These are phyloP conservation scores for Scotopteryx bipunctaria DNA, from an alignment of 2,888 invertebrate genomes.

Conservation along the genomic window DNA sequence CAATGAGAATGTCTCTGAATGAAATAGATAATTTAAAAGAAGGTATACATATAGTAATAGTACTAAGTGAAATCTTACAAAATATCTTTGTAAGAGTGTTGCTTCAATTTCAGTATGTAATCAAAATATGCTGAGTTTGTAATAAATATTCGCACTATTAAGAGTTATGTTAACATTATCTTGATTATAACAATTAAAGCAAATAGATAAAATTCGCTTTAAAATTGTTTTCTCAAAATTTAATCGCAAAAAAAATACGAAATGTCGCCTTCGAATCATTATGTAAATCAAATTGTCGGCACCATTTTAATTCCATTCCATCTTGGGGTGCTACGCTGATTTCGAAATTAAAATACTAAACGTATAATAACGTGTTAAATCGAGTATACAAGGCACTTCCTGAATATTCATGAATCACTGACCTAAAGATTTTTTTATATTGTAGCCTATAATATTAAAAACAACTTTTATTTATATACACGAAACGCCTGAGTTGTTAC, in stretches of 20 bases:
- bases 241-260: slow-evolving; percentile 6
- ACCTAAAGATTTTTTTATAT: slow-evolving; percentile 40
- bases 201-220: neutral
- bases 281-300: slow-evolving; percentile 27
- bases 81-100: too few species aligned
- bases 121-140: too few species aligned
- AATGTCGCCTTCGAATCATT: slow-evolving; percentile 18
- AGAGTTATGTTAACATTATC: too few species aligned
- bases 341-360: slow-evolving; percentile 67
- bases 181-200: too few species aligned
- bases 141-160: too few species aligned
- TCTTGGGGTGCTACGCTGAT: slow-evolving; percentile 27
- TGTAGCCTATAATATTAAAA: too few species aligned
- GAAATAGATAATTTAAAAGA: neutral
- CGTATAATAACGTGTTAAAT: slow-evolving; percentile 68
- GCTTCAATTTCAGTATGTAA: too few species aligned
- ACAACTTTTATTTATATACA: too few species aligned
- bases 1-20: neutral
- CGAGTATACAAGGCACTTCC: slow-evolving; percentile 58
- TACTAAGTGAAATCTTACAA: too few species aligned
- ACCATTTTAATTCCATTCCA: slow-evolving; percentile 24
- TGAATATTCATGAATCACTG: slow-evolving; percentile 70
- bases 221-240: neutral
- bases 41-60: too few species aligned
- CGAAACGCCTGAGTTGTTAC: too few species aligned